Conservation (phyloP, 1,140 invertebrate genomes). For the Drosophila subobscura region DNA sequence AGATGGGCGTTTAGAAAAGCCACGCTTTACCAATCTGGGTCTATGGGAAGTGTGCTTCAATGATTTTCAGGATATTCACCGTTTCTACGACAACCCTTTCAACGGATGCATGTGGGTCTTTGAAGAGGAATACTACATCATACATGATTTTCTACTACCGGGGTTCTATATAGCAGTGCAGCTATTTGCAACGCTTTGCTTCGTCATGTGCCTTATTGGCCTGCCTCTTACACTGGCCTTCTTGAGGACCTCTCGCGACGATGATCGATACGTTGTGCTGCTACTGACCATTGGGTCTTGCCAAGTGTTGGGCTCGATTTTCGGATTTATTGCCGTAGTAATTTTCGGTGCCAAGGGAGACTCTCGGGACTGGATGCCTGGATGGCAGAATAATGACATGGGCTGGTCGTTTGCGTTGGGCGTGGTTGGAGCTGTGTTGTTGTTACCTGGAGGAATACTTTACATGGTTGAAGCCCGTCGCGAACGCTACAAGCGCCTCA, state of each 20-base stretch:
- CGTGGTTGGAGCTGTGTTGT: constrained; percentile 89
- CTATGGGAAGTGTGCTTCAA: constrained; percentile 97
- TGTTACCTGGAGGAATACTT: constrained; percentile 90
- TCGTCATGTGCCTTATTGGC: constrained; percentile 90
- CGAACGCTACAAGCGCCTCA: constrained; percentile 88
- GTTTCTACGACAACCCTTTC: constrained; percentile 91
- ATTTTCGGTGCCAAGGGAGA: constrained; percentile 95
- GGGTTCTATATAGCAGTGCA: constrained; percentile 97
- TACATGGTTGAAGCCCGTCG: constrained; percentile 93
- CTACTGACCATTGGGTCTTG: constrained; percentile 89
- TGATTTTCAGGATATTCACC: constrained; percentile 92
- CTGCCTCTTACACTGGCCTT: constrained; percentile 89
- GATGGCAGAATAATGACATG: constrained; percentile 97
- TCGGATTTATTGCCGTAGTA: constrained; percentile 87
- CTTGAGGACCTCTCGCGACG: constrained; percentile 90
- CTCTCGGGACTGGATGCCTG: constrained; percentile 97
- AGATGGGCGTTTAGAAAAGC: constrained; percentile 90
- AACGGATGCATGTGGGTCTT: constrained; percentile 96
- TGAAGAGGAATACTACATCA: constrained; percentile 96
- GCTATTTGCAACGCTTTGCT: constrained; percentile 94
- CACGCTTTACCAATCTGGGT: constrained; percentile 92
- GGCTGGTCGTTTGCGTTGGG: constrained; percentile 96
- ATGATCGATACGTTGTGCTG: constrained; percentile 90
- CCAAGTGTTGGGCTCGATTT: constrained; percentile 89
- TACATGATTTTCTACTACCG: constrained; percentile 91